Conservation (phyloP, 2,888 invertebrate genomes). For the Ennomos fuscantarius region DNA sequence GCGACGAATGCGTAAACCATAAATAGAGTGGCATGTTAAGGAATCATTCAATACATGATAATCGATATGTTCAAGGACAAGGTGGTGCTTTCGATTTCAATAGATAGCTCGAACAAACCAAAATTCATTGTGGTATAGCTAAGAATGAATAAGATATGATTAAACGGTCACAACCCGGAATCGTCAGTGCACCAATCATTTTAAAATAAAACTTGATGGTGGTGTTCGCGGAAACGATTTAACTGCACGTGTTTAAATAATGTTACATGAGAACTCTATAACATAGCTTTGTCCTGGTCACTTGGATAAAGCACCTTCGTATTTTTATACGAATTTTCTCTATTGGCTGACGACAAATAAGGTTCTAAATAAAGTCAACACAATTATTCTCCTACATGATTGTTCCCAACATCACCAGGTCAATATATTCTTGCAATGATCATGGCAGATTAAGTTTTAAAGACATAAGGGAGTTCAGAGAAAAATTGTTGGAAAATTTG, state of each 20-base stretch:
- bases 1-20: constrained; percentile 50
- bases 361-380: too few species aligned
- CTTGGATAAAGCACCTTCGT: too few species aligned
- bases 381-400: too few species aligned
- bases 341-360: too few species aligned
- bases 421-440: too few species aligned
- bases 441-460: too few species aligned
- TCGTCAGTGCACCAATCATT: constrained; percentile 51
- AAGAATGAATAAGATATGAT: constrained; percentile 31
- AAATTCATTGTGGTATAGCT: constrained; percentile 24
- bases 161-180: constrained; percentile 56
- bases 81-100: constrained; percentile 12
- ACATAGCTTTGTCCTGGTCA: too few species aligned
- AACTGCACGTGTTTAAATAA: constrained; percentile 59
- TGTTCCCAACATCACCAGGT: too few species aligned
- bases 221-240: constrained; percentile 62
- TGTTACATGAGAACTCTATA: constrained; percentile 38
- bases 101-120: constrained; percentile 18
- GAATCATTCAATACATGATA: constrained; percentile 30
- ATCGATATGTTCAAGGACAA: constrained; percentile 31
- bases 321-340: too few species aligned
- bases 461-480: too few species aligned
- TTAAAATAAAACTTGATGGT: constrained; percentile 51
- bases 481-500: neutral
- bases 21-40: constrained; percentile 47